phyloP scores from a whole-genome alignment of 2,797 vertebrate genomes.

The Orientallactaga sibirica region DNA sequence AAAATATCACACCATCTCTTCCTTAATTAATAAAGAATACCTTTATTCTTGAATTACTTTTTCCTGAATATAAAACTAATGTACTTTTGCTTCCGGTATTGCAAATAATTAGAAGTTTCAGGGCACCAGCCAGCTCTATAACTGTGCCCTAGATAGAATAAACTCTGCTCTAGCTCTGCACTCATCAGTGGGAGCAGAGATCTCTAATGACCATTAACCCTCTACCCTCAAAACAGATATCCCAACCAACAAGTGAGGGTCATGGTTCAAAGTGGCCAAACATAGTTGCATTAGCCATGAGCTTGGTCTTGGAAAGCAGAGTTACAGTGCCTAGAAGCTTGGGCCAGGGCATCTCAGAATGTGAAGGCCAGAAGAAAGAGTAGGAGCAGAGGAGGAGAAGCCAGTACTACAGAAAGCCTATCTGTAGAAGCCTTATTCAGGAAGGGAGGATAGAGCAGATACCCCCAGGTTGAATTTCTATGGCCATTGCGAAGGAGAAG shows the following conservation, averaged over 20 bases:
- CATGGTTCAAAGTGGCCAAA: neutral
- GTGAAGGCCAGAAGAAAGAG: neutral
- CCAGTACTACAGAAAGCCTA: neutral
- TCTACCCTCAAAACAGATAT: neutral
- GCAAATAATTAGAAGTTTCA: neutral
- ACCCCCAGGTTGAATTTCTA: neutral
- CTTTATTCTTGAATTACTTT: neutral
- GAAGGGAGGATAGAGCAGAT: neutral
- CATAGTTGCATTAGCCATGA: neutral
- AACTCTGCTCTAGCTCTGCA: neutral
- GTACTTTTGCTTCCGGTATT: neutral
- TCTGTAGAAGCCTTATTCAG: neutral
- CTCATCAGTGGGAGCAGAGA: neutral
- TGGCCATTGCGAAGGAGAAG: neutral
- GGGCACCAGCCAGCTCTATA: neutral
- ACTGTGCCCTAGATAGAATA: neutral
- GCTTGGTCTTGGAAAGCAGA: neutral
- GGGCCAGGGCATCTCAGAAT: neutral
- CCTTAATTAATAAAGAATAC: neutral
- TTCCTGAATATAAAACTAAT: neutral
- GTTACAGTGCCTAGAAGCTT: neutral
- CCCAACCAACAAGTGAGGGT: neutral
- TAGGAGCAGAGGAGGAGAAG: neutral
- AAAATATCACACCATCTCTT: neutral
- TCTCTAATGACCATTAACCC: neutral